These are phyloP conservation scores for Perdita meconis DNA, from an alignment of 2,888 invertebrate species.

Conservation along the genomic window DNA sequence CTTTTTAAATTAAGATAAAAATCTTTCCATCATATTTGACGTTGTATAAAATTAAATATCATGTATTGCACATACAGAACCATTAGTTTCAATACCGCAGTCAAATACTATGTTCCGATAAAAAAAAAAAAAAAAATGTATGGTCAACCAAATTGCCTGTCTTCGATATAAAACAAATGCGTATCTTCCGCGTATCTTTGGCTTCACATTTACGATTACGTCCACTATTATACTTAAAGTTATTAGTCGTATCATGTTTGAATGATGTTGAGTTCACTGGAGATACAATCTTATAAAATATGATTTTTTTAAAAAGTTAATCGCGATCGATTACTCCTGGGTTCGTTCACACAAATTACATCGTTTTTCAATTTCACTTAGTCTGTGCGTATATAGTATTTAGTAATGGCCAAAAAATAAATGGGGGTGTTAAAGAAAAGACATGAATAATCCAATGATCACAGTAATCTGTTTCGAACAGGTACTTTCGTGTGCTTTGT, in stretches of 20 bases:
- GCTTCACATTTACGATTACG: constrained; percentile 26
- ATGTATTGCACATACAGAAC: constrained; percentile 56
- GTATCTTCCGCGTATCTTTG: constrained; percentile 44
- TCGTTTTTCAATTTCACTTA: constrained; percentile 22
- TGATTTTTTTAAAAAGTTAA: constrained; percentile 26
- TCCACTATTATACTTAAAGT: constrained; percentile 15
- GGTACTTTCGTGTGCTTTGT: constrained; percentile 76
- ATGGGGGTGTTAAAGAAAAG: constrained; percentile 6
- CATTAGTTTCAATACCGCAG: constrained; percentile 22
- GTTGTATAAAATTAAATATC: constrained; percentile 24
- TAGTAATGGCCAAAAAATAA: constrained; percentile 17
- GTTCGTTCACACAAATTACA: neutral
- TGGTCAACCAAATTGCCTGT: constrained; percentile 36
- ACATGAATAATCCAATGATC: constrained; percentile 56
- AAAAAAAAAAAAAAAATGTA: too few species aligned
- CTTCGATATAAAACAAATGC: constrained; percentile 47
- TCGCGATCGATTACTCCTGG: constrained; percentile 28
- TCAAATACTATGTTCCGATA: constrained; percentile 34
- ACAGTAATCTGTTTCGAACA: constrained; percentile 71
- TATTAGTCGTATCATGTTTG: constrained; percentile 18
- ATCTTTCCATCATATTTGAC: constrained; percentile 25
- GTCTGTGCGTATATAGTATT: constrained; percentile 51
- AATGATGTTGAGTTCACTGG: constrained; percentile 19
- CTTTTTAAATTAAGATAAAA: constrained; percentile 18
- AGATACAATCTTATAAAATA: constrained; percentile 23